These are phyloP conservation scores for Ovibos moschatus DNA, from an alignment of 2,113 vertebrate genomes.

Conservation along the genomic window DNA sequence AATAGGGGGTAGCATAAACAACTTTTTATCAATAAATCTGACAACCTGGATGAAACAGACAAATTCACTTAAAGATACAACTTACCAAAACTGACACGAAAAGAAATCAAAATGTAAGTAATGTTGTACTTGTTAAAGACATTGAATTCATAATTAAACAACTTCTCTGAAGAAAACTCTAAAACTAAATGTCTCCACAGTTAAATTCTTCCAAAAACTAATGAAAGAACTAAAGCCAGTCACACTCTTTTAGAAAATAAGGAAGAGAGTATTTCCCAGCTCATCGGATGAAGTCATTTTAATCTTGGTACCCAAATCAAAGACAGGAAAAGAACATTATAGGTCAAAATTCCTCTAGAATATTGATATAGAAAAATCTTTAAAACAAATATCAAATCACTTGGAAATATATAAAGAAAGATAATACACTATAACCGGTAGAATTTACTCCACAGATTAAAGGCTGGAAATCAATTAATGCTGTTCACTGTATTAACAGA, in stretches of 20 bases:
- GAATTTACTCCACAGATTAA: background rate
- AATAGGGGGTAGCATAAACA: background rate
- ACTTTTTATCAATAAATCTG: background rate
- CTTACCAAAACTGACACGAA: background rate
- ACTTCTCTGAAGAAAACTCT: background rate
- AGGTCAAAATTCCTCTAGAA: background rate
- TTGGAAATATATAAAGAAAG: background rate
- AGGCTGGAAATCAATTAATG: background rate
- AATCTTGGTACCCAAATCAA: background rate
- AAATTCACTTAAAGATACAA: background rate
- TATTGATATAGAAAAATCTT: background rate
- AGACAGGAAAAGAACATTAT: background rate
- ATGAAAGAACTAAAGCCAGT: background rate
- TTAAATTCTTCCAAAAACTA: background rate
- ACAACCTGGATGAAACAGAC: background rate
- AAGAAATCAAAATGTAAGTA: background rate
- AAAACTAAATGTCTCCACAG: background rate
- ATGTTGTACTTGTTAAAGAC: background rate
- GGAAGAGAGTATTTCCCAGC: background rate
- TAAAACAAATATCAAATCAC: background rate
- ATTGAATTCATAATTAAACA: background rate
- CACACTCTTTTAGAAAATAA: background rate
- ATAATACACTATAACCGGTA: background rate
- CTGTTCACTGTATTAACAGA: background rate
- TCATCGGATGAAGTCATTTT: background rate